These are phyloP conservation scores for Dasyprocta punctata DNA, from an alignment of 2,113 vertebrate species.

Conservation along the genomic window DNA sequence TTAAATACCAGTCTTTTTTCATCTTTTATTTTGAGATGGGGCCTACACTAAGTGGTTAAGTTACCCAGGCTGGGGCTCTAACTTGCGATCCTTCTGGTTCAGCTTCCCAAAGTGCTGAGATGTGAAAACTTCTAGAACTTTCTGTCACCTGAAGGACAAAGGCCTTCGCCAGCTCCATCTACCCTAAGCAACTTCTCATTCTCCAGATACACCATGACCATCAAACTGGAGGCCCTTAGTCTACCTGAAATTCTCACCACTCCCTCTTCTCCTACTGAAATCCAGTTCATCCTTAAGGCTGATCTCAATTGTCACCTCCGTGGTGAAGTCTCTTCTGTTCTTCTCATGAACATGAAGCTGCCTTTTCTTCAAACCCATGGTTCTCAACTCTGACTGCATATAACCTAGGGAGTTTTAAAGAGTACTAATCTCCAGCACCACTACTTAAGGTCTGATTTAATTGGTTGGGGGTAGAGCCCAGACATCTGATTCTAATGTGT, in stretches of 20 bases:
- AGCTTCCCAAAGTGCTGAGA: background rate
- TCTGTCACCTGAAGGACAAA: background rate
- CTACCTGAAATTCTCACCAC: background rate
- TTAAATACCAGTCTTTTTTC: background rate
- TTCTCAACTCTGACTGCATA: background rate
- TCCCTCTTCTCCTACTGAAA: background rate
- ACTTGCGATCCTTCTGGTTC: background rate
- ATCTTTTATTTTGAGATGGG: background rate
- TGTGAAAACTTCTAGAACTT: conserved; percentile 5
- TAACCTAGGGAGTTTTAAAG: background rate
- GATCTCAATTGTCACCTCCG: background rate
- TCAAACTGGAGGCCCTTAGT: background rate
- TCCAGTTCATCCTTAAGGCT: background rate
- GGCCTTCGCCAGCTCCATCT: background rate
- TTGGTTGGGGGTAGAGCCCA: background rate
- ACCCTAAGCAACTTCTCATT: background rate
- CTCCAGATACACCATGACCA: background rate
- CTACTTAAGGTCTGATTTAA: background rate
- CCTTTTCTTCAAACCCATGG: background rate
- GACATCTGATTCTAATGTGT: background rate
- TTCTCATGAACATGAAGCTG: background rate
- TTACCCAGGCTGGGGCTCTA: background rate
- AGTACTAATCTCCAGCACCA: background rate
- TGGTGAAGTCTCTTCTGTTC: background rate
- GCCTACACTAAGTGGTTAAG: background rate